Evolutionary conservation across 2,888 invertebrate species (phyloP), one percentile per base, ranked within the genome.

Genomic region (Pantelozetes paolii): DNA sequence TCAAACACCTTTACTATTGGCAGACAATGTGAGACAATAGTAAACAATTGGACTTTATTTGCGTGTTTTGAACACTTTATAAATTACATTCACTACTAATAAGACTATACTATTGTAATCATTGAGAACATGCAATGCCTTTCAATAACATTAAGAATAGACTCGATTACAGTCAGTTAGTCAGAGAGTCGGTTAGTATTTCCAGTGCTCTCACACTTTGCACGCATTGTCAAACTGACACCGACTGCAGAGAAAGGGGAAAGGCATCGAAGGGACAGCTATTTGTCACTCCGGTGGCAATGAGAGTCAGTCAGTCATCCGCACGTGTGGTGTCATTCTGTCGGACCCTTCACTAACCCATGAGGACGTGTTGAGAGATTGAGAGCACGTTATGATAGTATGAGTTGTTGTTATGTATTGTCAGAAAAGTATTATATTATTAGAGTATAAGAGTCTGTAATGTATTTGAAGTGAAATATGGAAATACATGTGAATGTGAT

Each of bases 221-320:
- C 67, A 67, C 40, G 67, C 40, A 67, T 67, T 67, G 40, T 67
- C n/a, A 40, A 67, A 36, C 36, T 67, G 67, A 67, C 42, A 67
- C 40, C 42, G 42, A 40, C 42, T 62, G 36, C 62, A 11, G 40
- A 67, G 40, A 67, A 40, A 23, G 32, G 64, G 67, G 67, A n/a
- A 42, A 2, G 3, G 2, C 67, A 42, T n/a, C 6, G 67, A 20
- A 42, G 67, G 67, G 40, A 67, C 67, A 67, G 67, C 40, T 67
- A 67, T 67, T 67, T 67, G 67, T 67, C 67, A 67, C 67, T 67
- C 40, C 11, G 67, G 20, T 42, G 23, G 67, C 67, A 67, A 36
- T 64, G 36, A 64, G 23, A 36, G 64, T 32, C 64, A 64, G 40
- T 42, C 36, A 67, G 20, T 67, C 42, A 67, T 67, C 2, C n/a